Percentiles rank a stretch among this genome's conserved stretches.
Evolutionary conservation across 2,888 invertebrate species (phyloP).

Genomic region (Synergus itoensis): DNA sequence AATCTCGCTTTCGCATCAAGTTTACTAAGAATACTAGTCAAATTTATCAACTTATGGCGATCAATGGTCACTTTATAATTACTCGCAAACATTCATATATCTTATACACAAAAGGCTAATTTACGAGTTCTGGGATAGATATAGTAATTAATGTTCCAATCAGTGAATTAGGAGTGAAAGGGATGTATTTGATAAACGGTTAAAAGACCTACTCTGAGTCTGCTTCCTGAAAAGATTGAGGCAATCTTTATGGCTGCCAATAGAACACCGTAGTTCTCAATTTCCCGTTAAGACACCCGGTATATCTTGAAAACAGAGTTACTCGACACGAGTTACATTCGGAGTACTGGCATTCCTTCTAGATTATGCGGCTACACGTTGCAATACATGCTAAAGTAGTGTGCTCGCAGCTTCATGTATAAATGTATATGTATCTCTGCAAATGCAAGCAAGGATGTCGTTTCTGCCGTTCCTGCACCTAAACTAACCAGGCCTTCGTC

Average conservation of each 20-base stretch:
- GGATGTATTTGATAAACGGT: too few relatives aligned
- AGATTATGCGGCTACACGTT: not conserved
- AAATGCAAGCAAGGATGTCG: not conserved
- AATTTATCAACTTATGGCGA: not conserved
- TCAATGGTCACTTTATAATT: not conserved
- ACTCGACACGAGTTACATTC: not conserved
- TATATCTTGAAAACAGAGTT: not conserved
- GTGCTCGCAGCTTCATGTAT: not conserved
- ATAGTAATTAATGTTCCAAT: too few relatives aligned
- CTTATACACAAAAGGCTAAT: too few relatives aligned
- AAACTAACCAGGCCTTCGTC: not conserved
- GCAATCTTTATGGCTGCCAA: not conserved
- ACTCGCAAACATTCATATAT: not conserved
- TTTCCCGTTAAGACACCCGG: not conserved
- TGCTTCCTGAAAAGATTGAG: too few relatives aligned
- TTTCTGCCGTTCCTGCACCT: conserved; percentile 1
- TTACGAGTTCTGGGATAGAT: too few relatives aligned
- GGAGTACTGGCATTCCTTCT: not conserved
- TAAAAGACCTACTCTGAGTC: too few relatives aligned
- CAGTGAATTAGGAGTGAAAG: too few relatives aligned
- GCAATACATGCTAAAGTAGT: not conserved
- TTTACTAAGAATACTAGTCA: not conserved
- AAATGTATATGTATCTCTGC: not conserved
- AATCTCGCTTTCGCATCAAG: not conserved
- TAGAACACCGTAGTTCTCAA: not conserved